Evolutionary conservation across 1,140 invertebrate species (phyloP), one percentile per base, ranked within the genome.

Genomic region (Pogonomyrmex barbatus): DNA sequence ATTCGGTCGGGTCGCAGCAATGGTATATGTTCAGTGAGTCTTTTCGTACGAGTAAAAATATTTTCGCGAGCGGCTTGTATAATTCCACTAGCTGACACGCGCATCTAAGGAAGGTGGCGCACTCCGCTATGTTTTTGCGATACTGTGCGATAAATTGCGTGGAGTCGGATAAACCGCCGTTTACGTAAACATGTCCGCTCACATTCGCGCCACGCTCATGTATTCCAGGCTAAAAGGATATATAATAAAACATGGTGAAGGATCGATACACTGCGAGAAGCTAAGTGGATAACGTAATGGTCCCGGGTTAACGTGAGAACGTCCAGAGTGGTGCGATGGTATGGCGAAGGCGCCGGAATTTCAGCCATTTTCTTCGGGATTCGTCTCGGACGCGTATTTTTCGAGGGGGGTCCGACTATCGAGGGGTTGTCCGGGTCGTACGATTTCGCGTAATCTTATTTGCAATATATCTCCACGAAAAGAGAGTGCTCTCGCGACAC

Each of bases 361-460:
- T 90, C 87, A 93, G 91, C 89, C 92, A 94, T 94, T 93, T n/a
- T 93, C 91, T 92, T 91, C 88, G 78, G 90, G 91, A 94, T 94
- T 93, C 77, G 93, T 94, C 91, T 93, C 92, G 90, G 89, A 84
- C 86, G 88, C 92, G 93, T 94, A 93, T 93, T 93, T 94, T 91
- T 92, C 88, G 90, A 92, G 91, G 90, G 91, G 90, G 36, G 6
- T 24, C 50, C 58, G 87, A 85, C 87, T 45, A 52, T 24, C 52
- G 52, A 39, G 52, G 39, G 62, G 50, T 52, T 76, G 73, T 45
- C 30, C 42, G 52, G 4, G 63, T 14, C 77, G 85, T 83, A 86
- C 91, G 90, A 92, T 91, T 88, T 90, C 76, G 77, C 86, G 92
- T 93, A 94, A 94, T 93, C 94, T 94, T 94, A 94, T 95, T 94